phyloP scores from a whole-genome alignment of 2,888 invertebrate species.

The Meta bourneti region DNA sequence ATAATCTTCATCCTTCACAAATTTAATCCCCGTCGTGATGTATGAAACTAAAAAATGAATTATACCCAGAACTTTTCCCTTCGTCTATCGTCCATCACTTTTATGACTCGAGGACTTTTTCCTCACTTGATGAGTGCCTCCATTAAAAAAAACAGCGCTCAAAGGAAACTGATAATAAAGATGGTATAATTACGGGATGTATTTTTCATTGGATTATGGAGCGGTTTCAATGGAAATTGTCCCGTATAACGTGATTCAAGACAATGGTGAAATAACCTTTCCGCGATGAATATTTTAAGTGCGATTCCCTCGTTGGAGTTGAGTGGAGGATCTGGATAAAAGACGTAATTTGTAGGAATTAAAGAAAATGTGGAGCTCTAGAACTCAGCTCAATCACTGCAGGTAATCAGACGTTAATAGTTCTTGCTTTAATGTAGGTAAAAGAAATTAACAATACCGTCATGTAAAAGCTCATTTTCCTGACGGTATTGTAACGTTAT shows the following conservation, averaged over 20 bases:
- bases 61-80: too few relatives aligned
- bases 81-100: too few relatives aligned
- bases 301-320: not conserved
- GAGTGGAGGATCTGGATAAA: not conserved
- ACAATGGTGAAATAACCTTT: not conserved
- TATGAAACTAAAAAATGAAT: too few relatives aligned
- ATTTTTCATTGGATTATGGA: not conserved
- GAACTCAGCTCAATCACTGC: not conserved
- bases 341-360: not conserved
- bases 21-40: not conserved
- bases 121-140: too few relatives aligned
- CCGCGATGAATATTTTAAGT: not conserved
- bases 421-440: too few relatives aligned
- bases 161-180: not conserved
- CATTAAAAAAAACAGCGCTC: too few relatives aligned
- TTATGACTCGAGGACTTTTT: too few relatives aligned
- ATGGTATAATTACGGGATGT: not conserved
- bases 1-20: not conserved
- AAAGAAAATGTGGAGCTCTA: not conserved
- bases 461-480: too few relatives aligned
- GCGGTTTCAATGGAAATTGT: not conserved
- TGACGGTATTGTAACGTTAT: too few relatives aligned
- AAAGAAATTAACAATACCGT: too few relatives aligned
- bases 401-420: not conserved
- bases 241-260: not conserved